Evolutionary conservation across 1,140 invertebrate species (phyloP), one percentile per base, ranked within the genome.

Genomic region (Hyles euphorbiae): DNA sequence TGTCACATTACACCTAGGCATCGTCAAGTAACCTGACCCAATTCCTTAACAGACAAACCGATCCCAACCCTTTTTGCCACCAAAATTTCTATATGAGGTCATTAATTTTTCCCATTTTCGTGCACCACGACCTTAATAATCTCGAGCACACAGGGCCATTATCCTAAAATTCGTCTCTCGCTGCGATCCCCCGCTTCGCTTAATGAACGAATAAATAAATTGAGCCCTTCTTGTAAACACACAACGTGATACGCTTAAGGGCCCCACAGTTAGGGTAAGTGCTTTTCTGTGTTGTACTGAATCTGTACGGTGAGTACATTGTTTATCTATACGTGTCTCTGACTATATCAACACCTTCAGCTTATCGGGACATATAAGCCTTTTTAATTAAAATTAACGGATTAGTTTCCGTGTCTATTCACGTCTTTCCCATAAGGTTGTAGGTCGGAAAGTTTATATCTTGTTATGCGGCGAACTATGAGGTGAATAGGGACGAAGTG

Each of bases 161-260:
- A 87, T 80, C 80, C 81, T 82, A 82, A 88, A 88, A 86, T 86
- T 86, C 76, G 75, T 78, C 76, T 71, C 72, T 75, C 59, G 65
- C 68, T 68, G 67, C 67, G 82, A 80, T 76, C 81, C 80, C 83
- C 78, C 78, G 83, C 77, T 54, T 82, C 68, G 61, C 65, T 79
- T 88, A 88, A 88, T 88, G 85, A 88, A 85, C 83, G 71, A 83
- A 86, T 88, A 83, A 87, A 87, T 87, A 88, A 88, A 85, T 86
- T 81, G 81, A 71, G 78, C 83, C 81, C 82, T 84, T 78, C 78
- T 78, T 86, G 84, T 88, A 84, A 86, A 85, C 83, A 85, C 69
- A 73, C 69, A 71, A 70, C 72, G 76, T 75, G 75, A 67, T 77
- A 76, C 76, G 73, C 67, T 70, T 67, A 75, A 66, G 61, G 67